Base-by-base conservation (phyloP, 2,888 invertebrate genomes). In the Trissolcus japonicus region DNA sequence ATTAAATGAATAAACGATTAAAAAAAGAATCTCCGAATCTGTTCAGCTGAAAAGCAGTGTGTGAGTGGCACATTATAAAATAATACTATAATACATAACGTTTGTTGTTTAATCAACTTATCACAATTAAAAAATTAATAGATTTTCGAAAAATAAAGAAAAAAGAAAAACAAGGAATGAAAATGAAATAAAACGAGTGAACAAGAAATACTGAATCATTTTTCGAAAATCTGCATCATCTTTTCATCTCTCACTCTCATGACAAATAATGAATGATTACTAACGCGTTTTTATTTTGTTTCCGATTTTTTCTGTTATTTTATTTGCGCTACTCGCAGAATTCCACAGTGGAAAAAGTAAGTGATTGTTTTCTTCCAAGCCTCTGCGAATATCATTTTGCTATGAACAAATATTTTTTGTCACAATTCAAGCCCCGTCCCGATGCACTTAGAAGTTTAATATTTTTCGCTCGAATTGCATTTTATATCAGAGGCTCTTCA, bases 311-410 rank as follows among this genome's bases (percentile, higher is more conserved):
- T 86, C 86, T 86, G 87, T 88, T 89, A 88, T 89, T 89, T 89
- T 89, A 87, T 89, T 89, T 89, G 86, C 89, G 89, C 88, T 89
- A 87, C 88, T 89, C 85, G 89, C 92, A 97, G 97, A 92, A 97
- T 96, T 91, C 93, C 98, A 85, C 96, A 96, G 90, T 98, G 98
- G 98, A 98, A 96, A 91, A 97, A 96, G 97, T 97, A 93, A 96
- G 95, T 94, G 87, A 86, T 85, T 81, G 79, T 51, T 83, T 84
- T 82, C 81, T 83, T 84, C 80, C 85, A 84, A 85, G 86, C 84
- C 83, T 85, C 83, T 81, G 86, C 82, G 80, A 79, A 71, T 80
- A 76, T 73, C 79, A 78, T 81, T 80, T 66, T 78, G 80, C 81
- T 76, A 81, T 80, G 77, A 63, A 51, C 7, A 63, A 69, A 46